These are phyloP conservation scores for Bombus pyrosoma DNA, from an alignment of 1,140 invertebrate species.

Conservation along the genomic window DNA sequence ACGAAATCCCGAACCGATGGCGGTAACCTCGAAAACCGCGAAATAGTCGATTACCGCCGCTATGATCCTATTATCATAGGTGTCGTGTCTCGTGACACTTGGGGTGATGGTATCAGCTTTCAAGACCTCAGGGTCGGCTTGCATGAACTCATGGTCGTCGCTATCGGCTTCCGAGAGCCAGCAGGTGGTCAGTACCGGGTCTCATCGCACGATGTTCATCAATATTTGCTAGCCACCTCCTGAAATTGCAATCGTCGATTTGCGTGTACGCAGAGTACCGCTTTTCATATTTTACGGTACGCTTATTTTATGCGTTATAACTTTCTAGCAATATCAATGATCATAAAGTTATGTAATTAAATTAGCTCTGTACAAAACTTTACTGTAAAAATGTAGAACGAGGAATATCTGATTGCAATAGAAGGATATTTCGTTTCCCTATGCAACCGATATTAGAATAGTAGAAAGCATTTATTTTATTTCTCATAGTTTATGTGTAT, in stretches of 20 bases:
- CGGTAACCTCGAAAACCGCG: neutral
- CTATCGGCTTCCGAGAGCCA: slow-evolving; percentile 7
- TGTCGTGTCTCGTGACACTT: slow-evolving; percentile 11
- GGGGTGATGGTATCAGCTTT: slow-evolving; percentile 10
- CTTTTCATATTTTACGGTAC: neutral
- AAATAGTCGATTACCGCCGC: neutral
- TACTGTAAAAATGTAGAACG: too few species aligned
- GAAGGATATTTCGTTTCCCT: too few species aligned
- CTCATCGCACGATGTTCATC: neutral
- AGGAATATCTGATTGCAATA: too few species aligned
- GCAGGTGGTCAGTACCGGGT: slow-evolving; percentile 6
- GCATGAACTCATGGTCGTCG: neutral
- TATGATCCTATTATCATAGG: neutral
- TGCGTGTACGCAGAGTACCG: neutral
- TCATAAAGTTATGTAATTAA: too few species aligned
- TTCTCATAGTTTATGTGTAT: neutral
- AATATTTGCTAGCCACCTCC: neutral
- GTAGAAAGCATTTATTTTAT: too few species aligned
- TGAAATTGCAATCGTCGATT: neutral
- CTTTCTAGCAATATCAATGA: too few species aligned
- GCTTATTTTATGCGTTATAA: neutral
- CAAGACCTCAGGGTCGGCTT: slow-evolving; percentile 13
- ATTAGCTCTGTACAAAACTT: too few species aligned
- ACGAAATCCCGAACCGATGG: neutral
- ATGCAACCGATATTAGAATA: too few species aligned